Percentiles rank a stretch among this genome's conserved stretches.
Evolutionary conservation across 2,888 invertebrate genomes (phyloP).

Genomic region (Mayetiola destructor): DNA sequence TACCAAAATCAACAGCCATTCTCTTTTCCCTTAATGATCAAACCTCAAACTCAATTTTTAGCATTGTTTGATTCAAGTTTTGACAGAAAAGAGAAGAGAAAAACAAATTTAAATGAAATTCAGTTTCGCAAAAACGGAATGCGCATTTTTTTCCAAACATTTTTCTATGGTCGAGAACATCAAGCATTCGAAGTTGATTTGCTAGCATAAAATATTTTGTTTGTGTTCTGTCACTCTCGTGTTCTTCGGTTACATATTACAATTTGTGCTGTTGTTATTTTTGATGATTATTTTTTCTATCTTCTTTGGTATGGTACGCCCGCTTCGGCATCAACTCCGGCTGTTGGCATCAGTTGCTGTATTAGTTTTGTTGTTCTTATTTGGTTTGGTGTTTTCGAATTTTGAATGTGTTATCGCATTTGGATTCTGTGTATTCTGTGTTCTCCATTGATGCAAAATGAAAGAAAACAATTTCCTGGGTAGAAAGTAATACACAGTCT

Average conservation of each 20-base stretch:
- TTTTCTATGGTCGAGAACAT: slow-evolving; percentile 8
- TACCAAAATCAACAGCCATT: no score
- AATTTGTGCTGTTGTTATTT: slow-evolving; percentile 5
- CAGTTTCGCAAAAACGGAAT: not conserved
- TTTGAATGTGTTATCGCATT: not conserved
- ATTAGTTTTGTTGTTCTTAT: not conserved
- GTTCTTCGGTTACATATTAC: slow-evolving; percentile 6
- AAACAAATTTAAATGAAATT: not conserved
- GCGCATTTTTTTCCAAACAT: not conserved
- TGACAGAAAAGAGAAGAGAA: no score
- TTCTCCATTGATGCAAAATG: slow-evolving; percentile 9
- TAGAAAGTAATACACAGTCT: slow-evolving; percentile 34
- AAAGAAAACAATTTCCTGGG: slow-evolving; percentile 16
- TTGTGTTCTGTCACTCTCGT: not conserved
- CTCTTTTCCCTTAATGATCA: no score
- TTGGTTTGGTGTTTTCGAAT: not conserved
- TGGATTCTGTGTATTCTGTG: slow-evolving; percentile 3
- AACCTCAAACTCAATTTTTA: no score
- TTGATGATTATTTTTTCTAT: slow-evolving; percentile 4
- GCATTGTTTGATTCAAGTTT: no score
- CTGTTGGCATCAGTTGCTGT: not conserved
- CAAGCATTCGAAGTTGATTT: slow-evolving; percentile 6
- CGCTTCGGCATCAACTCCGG: not conserved
- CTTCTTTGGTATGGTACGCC: not conserved
- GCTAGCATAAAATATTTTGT: not conserved